Evolutionary conservation across 2,888 invertebrate species (phyloP), one percentile per base, ranked within the genome.

Genomic region (Cyaniris semiargus): DNA sequence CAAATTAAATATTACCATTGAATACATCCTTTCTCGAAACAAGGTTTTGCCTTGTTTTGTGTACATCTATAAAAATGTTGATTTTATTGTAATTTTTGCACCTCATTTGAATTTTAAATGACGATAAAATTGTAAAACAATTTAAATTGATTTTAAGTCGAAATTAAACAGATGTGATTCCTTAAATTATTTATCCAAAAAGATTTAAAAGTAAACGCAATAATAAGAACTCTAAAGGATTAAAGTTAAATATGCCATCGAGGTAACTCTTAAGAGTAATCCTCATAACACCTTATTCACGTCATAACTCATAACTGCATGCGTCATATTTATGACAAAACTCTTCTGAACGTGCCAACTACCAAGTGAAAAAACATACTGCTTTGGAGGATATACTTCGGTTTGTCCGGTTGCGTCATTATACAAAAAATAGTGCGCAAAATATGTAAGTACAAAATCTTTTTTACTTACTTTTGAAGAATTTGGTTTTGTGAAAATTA

Each of bases 341-440:
- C 18, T 53, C 15, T 53, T 74, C 27, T 74, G 7, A 7, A 27
- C 21, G 72, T 44, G 44, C 21, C n/a, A 18, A 48, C 13, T 74
- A 18, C 15, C 3, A 74, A 48, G 15, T 48, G 48, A 74, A 74
- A 48, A 66, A 74, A 27, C 53, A 27, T 53, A 23, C 23, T 74
- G 5, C 48, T 13, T 27, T n/a, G 21, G 48, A 23, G 71, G 56
- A 76, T 56, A 58, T 7, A 71, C 31, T 34, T 76, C 23, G 71
- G 71, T 56, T 71, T 76, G 10, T 58, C 34, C 56, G 48, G 70
- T 71, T 56, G 56, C 71, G 76, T 76, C 70, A 76, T 71, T 31
- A 23, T 53, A 27, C 53, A 74, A 74, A 48, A 74, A 66, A 5
- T 0, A 27, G 10, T 66, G 66, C 66, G 66, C 27, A 66, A 66